A percentile compares a stretch with the other conserved stretches of the same genome.
phyloP scores from a whole-genome alignment of 2,888 invertebrate species.

The Gymnosoma rotundatum region DNA sequence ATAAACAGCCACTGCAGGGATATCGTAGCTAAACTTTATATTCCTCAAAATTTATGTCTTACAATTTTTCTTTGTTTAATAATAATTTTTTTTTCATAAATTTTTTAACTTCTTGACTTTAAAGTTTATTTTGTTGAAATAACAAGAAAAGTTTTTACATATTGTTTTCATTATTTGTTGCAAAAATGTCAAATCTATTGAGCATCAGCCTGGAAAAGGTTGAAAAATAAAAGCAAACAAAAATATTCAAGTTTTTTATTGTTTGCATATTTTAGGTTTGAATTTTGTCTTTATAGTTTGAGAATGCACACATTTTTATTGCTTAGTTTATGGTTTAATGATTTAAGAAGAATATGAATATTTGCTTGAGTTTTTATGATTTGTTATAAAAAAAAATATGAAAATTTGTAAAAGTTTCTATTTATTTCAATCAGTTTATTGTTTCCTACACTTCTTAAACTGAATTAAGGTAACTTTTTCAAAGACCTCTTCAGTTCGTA shows the following conservation, averaged over 20 bases:
- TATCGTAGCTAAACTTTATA: background rate
- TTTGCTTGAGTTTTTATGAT: slow-evolving; percentile 9
- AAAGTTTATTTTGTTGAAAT: slow-evolving; percentile 31
- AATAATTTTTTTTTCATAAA: slow-evolving; percentile 6
- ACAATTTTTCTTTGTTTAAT: background rate
- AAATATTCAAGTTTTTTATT: slow-evolving; percentile 49
- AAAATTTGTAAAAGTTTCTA: too few relatives aligned
- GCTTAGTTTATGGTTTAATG: slow-evolving; percentile 61
- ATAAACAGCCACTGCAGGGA: background rate
- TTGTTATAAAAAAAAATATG: background rate
- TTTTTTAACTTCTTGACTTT: slow-evolving; percentile 50
- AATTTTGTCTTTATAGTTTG: slow-evolving; percentile 45
- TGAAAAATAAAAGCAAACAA: slow-evolving; percentile 6
- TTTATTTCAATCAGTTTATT: too few relatives aligned
- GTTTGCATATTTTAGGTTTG: slow-evolving; percentile 55
- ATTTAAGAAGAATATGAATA: slow-evolving; percentile 42
- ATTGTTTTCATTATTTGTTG: slow-evolving; percentile 46
- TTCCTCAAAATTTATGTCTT: background rate
- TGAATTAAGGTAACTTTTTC: too few relatives aligned
- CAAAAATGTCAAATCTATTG: slow-evolving; percentile 34
- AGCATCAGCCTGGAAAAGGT: slow-evolving; percentile 24
- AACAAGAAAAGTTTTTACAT: slow-evolving; percentile 54
- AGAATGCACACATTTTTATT: slow-evolving; percentile 44
- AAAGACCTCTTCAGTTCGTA: too few relatives aligned
- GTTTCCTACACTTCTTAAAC: too few relatives aligned